Conservation (phyloP, 2,888 invertebrate species). For the Heteropelma amictum region DNA sequence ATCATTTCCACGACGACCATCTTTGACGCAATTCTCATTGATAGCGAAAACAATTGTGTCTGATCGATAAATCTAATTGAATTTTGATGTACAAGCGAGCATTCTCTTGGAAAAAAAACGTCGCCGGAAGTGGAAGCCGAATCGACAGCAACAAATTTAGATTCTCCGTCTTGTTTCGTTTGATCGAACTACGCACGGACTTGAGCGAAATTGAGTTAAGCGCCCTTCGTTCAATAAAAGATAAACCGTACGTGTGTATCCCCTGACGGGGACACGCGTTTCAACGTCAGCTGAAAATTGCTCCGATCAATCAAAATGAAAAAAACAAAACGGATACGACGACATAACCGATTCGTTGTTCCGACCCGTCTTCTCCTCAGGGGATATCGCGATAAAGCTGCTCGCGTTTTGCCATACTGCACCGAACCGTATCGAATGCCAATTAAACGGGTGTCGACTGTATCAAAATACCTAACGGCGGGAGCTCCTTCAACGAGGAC, state of each 20-base stretch:
- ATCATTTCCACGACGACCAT: no score
- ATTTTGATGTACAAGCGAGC: no score
- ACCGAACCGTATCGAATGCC: conserved; percentile 74
- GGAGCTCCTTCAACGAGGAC: not conserved
- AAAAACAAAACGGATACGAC: not conserved
- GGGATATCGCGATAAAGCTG: not conserved
- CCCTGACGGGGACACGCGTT: not conserved
- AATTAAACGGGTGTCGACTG: conserved; percentile 77
- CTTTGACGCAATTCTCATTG: no score
- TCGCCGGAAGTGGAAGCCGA: no score
- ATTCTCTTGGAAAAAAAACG: no score
- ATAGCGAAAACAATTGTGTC: no score
- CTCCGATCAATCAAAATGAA: not conserved
- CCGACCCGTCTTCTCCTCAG: conserved; percentile 24
- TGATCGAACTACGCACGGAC: no score
- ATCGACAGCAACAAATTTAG: no score
- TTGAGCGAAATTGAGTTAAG: no score
- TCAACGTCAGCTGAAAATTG: not conserved
- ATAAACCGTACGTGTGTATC: not conserved
- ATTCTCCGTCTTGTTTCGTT: no score
- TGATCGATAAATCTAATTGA: no score
- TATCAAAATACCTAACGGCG: conserved; percentile 75
- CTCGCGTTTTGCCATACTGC: conserved; percentile 34
- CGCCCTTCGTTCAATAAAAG: no score
- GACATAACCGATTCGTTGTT: conserved; percentile 12